A percentile compares a stretch with the other conserved stretches of the same genome.
phyloP scores from a whole-genome alignment of 2,797 vertebrate species.

The Melanotaenia nigrans region DNA sequence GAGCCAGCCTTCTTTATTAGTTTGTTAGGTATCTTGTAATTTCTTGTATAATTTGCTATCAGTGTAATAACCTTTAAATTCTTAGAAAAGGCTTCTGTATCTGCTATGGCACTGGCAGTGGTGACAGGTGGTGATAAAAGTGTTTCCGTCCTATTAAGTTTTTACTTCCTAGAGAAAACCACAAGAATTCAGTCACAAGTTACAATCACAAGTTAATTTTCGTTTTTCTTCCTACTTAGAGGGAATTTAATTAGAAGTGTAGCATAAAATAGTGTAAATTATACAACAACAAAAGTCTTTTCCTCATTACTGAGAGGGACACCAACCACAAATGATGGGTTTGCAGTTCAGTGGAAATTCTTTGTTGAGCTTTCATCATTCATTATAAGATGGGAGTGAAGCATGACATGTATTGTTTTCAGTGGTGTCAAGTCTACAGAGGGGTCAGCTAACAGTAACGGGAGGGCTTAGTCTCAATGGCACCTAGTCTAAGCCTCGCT shows the following conservation, averaged over 20 bases:
- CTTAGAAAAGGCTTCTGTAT: no score
- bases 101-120: neutral
- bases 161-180: neutral
- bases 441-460: slow-evolving; percentile 7
- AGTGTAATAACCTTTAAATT: neutral
- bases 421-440: neutral
- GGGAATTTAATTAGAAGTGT: neutral
- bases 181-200: neutral
- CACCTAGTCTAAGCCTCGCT: neutral
- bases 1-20: neutral
- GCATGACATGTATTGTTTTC: neutral
- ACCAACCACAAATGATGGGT: neutral
- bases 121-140: neutral
- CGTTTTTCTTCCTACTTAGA: neutral
- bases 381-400: neutral
- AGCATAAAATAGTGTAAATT: neutral
- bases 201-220: neutral
- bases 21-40: neutral
- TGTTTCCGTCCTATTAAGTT: neutral
- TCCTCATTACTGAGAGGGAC: neutral
- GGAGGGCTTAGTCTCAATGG: neutral
- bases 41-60: neutral
- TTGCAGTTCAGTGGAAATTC: neutral
- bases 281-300: neutral
- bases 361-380: slow-evolving; percentile 7